phyloP scores from a whole-genome alignment of 30 jellyfish, hydroid and myxozoan genomes.

The Chrysaora quinquecirrha region DNA sequence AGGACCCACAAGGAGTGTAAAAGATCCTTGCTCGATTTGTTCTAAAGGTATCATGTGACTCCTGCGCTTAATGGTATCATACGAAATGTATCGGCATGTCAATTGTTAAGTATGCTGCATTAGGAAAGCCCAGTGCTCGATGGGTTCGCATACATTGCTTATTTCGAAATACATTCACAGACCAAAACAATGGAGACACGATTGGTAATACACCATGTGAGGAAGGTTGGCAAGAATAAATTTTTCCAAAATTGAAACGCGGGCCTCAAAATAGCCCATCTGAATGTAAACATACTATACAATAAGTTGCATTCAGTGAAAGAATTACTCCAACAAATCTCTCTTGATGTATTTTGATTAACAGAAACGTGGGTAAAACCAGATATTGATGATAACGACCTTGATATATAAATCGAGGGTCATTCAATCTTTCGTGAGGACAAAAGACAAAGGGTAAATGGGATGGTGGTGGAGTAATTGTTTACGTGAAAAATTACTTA shows the following conservation, averaged over 20 bases:
- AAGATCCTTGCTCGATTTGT: conserved; percentile 59
- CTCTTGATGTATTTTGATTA: conserved; percentile 61
- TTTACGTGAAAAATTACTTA: conserved; percentile 39
- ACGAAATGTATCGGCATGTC: conserved; percentile 69
- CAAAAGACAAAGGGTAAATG: conserved; percentile 65
- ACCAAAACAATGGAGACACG: conserved; percentile 46
- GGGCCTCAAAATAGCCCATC: conserved; percentile 66
- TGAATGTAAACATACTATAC: conserved; percentile 40
- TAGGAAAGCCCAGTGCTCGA: conserved; percentile 57
- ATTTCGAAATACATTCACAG: conserved; percentile 54
- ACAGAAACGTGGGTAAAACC: conserved; percentile 62
- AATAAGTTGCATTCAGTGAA: conserved; percentile 52
- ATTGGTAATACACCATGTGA: conserved; percentile 29
- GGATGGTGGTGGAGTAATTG: conserved; percentile 60
- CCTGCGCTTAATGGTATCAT: conserved; percentile 54
- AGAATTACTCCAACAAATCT: conserved; percentile 47
- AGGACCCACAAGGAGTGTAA: conserved; percentile 63
- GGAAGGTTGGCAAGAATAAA: conserved; percentile 47
- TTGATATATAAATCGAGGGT: conserved; percentile 49
- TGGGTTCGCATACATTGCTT: conserved; percentile 59
- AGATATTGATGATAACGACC: conserved; percentile 61
- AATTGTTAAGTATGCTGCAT: conserved; percentile 30
- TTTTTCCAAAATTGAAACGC: conserved; percentile 57
- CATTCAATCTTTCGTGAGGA: conserved; percentile 57
- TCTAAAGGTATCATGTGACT: conserved; percentile 55